phyloP scores from a whole-genome alignment of 2,888 invertebrate species.

The Diogma glabrata region DNA sequence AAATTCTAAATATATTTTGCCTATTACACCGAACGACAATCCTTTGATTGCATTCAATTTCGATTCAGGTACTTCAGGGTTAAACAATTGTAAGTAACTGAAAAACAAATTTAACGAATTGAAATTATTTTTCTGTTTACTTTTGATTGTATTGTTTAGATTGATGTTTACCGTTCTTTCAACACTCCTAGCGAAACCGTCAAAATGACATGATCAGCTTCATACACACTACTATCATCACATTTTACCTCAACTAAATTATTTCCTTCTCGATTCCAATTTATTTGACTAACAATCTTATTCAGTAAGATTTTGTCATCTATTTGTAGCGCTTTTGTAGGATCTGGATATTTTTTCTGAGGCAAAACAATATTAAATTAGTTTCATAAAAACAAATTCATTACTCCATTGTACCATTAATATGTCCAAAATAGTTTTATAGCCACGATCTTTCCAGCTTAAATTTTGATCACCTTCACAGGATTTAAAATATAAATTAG shows the following conservation, averaged over 20 bases:
- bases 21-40: constrained; percentile 46
- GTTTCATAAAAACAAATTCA: too few species aligned
- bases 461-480: constrained; percentile 59
- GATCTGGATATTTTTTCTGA: constrained; percentile 29
- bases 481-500: constrained; percentile 48
- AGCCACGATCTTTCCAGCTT: constrained; percentile 66
- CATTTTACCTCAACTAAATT: constrained; percentile 17
- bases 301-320: constrained; percentile 29
- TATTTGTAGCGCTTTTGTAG: constrained; percentile 22
- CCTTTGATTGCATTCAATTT: constrained; percentile 42
- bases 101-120: too few species aligned
- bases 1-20: constrained; percentile 51
- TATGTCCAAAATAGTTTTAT: constrained; percentile 51
- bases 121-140: too few species aligned
- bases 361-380: background rate
- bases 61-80: constrained; percentile 37
- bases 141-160: too few species aligned
- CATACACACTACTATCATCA: constrained; percentile 34
- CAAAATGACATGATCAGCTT: constrained; percentile 47
- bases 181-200: constrained; percentile 50
- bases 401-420: constrained; percentile 57
- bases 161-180: constrained; percentile 40
- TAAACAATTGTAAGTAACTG: constrained; percentile 35
- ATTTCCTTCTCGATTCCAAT: constrained; percentile 28
- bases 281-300: constrained; percentile 25